Base-by-base conservation (phyloP, 2,888 invertebrate genomes). In the Drosophila borealis region DNA sequence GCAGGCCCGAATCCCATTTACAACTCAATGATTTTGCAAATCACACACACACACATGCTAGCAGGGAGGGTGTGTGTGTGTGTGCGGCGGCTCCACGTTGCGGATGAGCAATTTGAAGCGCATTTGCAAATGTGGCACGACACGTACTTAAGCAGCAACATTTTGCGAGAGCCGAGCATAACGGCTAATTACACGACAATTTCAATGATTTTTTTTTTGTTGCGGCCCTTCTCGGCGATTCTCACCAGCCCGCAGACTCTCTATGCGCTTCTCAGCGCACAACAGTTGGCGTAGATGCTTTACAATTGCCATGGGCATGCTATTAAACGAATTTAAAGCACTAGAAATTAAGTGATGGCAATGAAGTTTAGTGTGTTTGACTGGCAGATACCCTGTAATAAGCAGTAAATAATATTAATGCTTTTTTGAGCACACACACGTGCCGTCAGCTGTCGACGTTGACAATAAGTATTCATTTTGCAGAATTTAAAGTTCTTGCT, bases 21-120 rank as follows among this genome's bases (percentile, higher is more conserved):
- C 79, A 79, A 79, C 78, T 78, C 78, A 78, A 78, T 78, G 78
- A 78, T 78, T 78, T 75, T 77, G 44, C 70, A 77, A 77, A 77
- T 77, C 75, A 76, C 69, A 73, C 55, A 70, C 74, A 55, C 64
- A 48, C 46, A 6, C 4, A n/a, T 6, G 25, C 25, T 1, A 6
- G 25, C 25, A 25, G 25, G 25, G 29, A 8, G 29, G 8, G 25
- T 33, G 33, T 21, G 39, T 34, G 48, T 14, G 49, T n/a, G 53
- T 19, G 62, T 45, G 25, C 41, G 8, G 13, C 8, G 41, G 42
- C 4, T 13, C 8, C 61, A 61, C 55, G 42, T 46, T 67, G 74
- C 72, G 74, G 68, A 69, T 73, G 74, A 73, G 74, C 76, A 70
- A 73, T 76, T 73, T 76, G 76, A 78, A 73, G 74, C 76, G 76